A percentile compares a stretch with the other conserved stretches of the same genome.
Conservation (phyloP, 2,113 vertebrate genomes). For the Sinocyclocheilus maitianheensis region DNA sequence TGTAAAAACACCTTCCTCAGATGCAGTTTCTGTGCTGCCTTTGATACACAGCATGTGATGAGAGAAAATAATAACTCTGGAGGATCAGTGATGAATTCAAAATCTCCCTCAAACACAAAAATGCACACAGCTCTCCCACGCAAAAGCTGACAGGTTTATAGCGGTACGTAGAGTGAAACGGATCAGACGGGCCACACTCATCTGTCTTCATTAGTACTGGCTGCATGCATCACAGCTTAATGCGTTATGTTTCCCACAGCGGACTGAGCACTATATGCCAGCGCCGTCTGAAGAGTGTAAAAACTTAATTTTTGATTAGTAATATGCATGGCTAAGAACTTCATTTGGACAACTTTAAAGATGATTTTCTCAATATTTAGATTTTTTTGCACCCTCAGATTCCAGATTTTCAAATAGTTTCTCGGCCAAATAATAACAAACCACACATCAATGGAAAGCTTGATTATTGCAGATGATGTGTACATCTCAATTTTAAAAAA, state of each 20-base stretch:
- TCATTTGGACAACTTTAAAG: too few species aligned
- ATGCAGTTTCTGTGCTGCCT: background rate
- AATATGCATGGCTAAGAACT: too few species aligned
- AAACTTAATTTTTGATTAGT: too few species aligned
- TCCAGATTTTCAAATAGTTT: too few species aligned
- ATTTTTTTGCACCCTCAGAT: too few species aligned
- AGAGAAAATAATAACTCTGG: background rate
- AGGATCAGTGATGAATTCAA: background rate
- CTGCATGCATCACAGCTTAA: conserved; percentile 73
- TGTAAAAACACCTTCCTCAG: background rate
- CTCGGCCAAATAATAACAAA: too few species aligned
- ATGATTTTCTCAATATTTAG: too few species aligned
- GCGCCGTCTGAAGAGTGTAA: background rate
- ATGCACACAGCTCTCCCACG: conserved; percentile 3
- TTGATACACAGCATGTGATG: background rate
- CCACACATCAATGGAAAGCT: too few species aligned
- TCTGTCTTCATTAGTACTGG: conserved; percentile 80
- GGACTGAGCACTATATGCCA: conserved; percentile 59
- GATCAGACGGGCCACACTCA: conserved; percentile 60
- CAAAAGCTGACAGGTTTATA: background rate
- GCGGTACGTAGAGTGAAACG: conserved; percentile 15
- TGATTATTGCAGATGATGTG: too few species aligned
- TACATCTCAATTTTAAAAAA: too few species aligned
- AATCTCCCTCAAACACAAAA: conserved; percentile 25
- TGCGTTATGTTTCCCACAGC: conserved; percentile 73